Conservation (phyloP, 2,797 vertebrate species). For the Vipera ursinii region DNA sequence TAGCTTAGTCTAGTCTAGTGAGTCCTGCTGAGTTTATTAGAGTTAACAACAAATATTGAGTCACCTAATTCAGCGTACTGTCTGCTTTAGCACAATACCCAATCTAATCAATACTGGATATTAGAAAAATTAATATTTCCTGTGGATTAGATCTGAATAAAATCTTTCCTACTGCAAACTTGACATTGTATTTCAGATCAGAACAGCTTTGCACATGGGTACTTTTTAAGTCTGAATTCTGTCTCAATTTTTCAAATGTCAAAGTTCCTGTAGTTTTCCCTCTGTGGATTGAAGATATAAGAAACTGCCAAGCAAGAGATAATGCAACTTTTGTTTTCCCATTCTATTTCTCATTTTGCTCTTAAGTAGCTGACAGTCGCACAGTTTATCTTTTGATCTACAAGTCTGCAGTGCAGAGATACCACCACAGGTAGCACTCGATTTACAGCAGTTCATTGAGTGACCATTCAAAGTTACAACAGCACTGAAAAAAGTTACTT, state of each 20-base stretch:
- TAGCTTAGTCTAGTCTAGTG: neutral
- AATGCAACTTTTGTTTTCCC: neutral
- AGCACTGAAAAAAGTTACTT: no score
- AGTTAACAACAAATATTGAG: neutral
- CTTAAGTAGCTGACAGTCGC: neutral
- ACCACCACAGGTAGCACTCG: no score
- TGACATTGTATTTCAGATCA: neutral
- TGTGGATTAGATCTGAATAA: neutral
- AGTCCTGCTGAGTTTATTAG: neutral
- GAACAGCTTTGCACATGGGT: neutral
- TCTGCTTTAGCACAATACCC: neutral
- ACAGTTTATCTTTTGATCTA: neutral
- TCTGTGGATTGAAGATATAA: neutral
- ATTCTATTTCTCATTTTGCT: neutral
- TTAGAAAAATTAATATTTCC: neutral
- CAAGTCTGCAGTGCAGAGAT: neutral
- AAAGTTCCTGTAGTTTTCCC: neutral
- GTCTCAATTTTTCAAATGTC: neutral
- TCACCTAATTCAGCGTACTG: neutral
- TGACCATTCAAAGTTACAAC: no score
- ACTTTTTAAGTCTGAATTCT: neutral
- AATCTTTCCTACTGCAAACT: neutral
- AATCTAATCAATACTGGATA: neutral
- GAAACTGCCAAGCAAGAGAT: neutral
- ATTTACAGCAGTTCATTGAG: no score